A percentile compares a stretch with the other conserved stretches of the same genome.
Conservation (phyloP, 1,140 invertebrate species). For the Trichonephila clavipes region DNA sequence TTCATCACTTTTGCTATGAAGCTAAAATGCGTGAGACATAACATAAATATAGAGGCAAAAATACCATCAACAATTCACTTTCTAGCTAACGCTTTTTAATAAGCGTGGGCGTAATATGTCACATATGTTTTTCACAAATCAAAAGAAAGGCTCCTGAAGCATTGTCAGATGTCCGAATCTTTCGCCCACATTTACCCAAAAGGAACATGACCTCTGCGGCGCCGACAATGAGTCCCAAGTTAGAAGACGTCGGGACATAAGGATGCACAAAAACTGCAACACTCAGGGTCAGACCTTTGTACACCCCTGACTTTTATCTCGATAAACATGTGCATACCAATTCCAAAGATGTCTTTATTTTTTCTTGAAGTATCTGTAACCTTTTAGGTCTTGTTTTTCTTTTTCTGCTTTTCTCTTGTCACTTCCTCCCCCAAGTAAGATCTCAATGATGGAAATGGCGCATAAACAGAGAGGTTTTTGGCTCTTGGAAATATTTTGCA, state of each 20-base stretch:
- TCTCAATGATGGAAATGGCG: conserved; percentile 39
- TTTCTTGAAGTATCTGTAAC: not conserved
- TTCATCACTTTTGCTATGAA: too few species aligned
- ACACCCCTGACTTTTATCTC: not conserved
- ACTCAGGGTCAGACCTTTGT: not conserved
- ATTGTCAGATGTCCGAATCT: not conserved
- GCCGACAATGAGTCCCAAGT: not conserved
- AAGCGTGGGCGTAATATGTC: not conserved
- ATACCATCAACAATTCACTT: too few species aligned
- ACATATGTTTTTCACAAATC: conserved; percentile 6
- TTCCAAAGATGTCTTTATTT: conserved; percentile 29
- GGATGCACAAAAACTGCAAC: not conserved
- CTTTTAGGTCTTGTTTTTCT: not conserved
- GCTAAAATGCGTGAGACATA: too few species aligned
- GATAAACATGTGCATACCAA: conserved; percentile 52
- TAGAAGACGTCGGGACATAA: not conserved
- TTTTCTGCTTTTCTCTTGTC: not conserved
- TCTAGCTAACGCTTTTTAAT: too few species aligned
- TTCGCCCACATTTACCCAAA: not conserved
- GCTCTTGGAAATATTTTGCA: not conserved
- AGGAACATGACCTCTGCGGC: not conserved
- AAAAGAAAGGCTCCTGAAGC: not conserved
- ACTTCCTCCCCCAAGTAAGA: not conserved
- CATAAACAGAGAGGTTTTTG: conserved; percentile 22
- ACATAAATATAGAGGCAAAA: too few species aligned